These are phyloP conservation scores for Orchesellides sinensis DNA, from an alignment of 2,888 invertebrate genomes.

Conservation along the genomic window DNA sequence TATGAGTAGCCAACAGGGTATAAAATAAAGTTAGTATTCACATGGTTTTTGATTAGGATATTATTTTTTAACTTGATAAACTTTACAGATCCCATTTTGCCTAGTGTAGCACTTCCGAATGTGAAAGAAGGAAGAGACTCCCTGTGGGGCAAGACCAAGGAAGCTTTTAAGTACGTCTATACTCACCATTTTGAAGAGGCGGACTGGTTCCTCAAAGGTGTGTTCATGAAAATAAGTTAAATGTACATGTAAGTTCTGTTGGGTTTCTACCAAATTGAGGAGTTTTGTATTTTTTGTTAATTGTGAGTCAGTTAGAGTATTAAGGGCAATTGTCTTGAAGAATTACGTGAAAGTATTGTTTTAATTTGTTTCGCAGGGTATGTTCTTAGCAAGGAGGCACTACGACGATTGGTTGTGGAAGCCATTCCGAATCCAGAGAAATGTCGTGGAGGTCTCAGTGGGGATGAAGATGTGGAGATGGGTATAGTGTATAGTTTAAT, in stretches of 20 bases:
- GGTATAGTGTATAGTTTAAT: too few relatives aligned
- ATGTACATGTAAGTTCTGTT: slow-evolving; percentile 96
- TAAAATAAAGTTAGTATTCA: slow-evolving; percentile 31
- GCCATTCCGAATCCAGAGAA: slow-evolving; percentile 84
- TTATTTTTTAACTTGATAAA: neutral
- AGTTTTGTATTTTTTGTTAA: too few relatives aligned
- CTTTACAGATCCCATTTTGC: slow-evolving; percentile 83
- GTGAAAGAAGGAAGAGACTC: slow-evolving; percentile 84
- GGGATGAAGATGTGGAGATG: slow-evolving; percentile 95
- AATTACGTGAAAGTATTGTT: slow-evolving; percentile 93
- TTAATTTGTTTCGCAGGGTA: slow-evolving; percentile 92
- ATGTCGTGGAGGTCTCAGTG: slow-evolving; percentile 84
- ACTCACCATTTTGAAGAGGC: slow-evolving; percentile 89
- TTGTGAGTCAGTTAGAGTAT: slow-evolving; percentile 87
- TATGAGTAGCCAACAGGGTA: slow-evolving; percentile 89
- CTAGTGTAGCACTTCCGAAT: slow-evolving; percentile 77
- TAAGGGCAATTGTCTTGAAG: slow-evolving; percentile 89
- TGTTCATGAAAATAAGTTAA: slow-evolving; percentile 80
- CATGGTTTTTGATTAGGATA: neutral
- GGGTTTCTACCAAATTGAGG: too few relatives aligned
- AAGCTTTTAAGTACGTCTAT: slow-evolving; percentile 92
- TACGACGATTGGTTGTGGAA: slow-evolving; percentile 86
- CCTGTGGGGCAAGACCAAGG: slow-evolving; percentile 98
- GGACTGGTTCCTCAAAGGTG: slow-evolving; percentile 99
- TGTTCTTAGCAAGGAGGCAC: slow-evolving; percentile 90